These are phyloP conservation scores for Jacana jacana DNA, from an alignment of 2,113 vertebrate species.

Conservation along the genomic window DNA sequence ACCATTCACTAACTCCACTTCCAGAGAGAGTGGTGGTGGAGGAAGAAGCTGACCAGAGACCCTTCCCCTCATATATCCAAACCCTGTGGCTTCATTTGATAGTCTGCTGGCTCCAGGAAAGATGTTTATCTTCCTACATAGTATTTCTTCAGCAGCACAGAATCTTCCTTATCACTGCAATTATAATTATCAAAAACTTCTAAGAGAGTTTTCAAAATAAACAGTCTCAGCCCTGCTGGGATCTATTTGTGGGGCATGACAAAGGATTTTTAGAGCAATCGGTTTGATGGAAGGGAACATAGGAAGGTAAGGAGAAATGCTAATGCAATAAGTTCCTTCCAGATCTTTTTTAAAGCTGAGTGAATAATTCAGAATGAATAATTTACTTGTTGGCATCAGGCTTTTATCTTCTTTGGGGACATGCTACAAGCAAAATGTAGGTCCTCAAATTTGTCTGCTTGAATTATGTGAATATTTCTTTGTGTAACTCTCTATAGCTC, in stretches of 20 bases:
- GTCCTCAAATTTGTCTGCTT: background rate
- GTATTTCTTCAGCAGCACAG: background rate
- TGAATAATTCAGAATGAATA: constrained; percentile 24
- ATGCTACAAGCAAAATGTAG: background rate
- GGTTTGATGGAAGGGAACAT: background rate
- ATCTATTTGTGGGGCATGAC: background rate
- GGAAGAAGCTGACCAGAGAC: background rate
- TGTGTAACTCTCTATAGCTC: background rate
- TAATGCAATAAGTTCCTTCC: background rate
- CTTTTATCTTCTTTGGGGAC: constrained; percentile 8
- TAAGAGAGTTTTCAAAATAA: background rate
- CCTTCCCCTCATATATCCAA: background rate
- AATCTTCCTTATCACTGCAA: background rate
- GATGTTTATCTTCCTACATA: background rate
- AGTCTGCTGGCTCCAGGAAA: background rate
- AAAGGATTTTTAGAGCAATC: background rate
- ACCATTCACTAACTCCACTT: background rate
- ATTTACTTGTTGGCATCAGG: constrained; percentile 24
- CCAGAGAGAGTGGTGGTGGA: background rate
- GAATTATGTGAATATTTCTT: background rate
- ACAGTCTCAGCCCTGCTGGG: background rate
- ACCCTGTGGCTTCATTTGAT: rapidly evolving
- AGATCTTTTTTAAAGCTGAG: background rate
- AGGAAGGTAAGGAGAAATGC: background rate
- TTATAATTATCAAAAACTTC: background rate